Evolutionary conservation across 1,140 invertebrate species (phyloP), one percentile per base, ranked within the genome.

Genomic region (Nixonia krombeini): DNA sequence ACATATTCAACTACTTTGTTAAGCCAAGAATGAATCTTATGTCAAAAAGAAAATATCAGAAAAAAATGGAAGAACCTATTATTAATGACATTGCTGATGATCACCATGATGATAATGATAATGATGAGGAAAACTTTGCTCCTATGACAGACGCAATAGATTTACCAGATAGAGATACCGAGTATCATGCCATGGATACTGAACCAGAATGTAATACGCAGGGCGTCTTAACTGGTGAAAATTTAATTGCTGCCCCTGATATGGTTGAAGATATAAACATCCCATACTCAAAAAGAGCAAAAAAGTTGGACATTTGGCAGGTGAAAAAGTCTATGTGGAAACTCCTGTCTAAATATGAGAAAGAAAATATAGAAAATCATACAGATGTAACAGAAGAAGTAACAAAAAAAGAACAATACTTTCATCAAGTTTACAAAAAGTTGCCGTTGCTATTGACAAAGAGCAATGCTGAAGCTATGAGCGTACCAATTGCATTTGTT

Each of bases 251-350:
- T 8, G 82, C 86, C 10, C 90, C 90, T 2, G 82, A 85, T 72
- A 65, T 85, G 21, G 81, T 84, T 21, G 74, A 76, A 18, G 90
- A 91, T 82, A 88, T 90, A 55, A 87, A 89, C 63, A 90, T 94
- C 50, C 87, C 87, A 1, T 94, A 93, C 77, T 91, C 92, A 7
- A 88, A 90, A 79, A 87, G 88, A 61, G 91, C 93, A 0, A 94
- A 94, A 70, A 93, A 91, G 72, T 87, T 94, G 5, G 91, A 95
- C 73, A 93, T 95, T 87, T 91, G 90, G 63, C 89, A 90, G 73
- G 74, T 95, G 9, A 94, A 94, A 74, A 80, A 82, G 23, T 85
- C 87, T 6, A 91, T 93, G 45, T 93, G 92, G 91, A 87, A 87
- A 61, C 82, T 81, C 69, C 67, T 87, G n/a, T 91, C 12, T 29